A percentile compares a stretch with the other conserved stretches of the same genome.
These are phyloP conservation scores for Sorex araneus DNA, from an alignment of 2,113 vertebrate genomes.

Conservation along the genomic window DNA sequence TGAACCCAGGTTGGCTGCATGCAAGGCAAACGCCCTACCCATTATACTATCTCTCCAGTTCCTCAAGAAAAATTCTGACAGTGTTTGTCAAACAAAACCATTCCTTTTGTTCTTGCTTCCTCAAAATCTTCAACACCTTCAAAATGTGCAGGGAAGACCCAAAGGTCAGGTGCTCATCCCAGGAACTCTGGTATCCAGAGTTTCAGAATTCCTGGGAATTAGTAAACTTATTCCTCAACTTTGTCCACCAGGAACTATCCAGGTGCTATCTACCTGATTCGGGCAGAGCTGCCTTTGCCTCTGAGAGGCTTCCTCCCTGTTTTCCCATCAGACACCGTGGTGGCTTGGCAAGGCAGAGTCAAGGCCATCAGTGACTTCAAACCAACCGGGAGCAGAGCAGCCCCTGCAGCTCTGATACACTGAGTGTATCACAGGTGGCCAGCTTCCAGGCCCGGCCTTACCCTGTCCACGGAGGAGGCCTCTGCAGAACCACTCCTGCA, in stretches of 20 bases:
- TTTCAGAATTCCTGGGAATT: not conserved
- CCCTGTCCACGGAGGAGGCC: fast-evolving
- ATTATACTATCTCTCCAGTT: too few relatives aligned
- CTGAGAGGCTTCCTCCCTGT: not conserved
- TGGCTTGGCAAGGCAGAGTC: not conserved
- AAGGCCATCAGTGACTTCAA: not conserved
- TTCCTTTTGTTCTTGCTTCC: conserved; percentile 16
- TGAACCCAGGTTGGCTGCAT: too few relatives aligned
- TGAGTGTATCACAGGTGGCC: not conserved
- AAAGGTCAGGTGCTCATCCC: not conserved
- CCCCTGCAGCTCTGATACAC: not conserved
- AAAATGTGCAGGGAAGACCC: not conserved
- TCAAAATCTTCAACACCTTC: conserved; percentile 8
- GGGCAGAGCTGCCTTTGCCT: not conserved
- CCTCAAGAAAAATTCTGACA: not conserved
- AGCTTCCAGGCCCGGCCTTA: too few relatives aligned
- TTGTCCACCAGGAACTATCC: not conserved
- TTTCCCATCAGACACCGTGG: not conserved
- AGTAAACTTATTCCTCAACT: not conserved
- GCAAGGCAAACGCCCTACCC: too few relatives aligned
- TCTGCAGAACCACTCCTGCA: not conserved
- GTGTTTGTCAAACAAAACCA: not conserved
- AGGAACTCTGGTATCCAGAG: not conserved
- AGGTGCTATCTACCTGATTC: not conserved
- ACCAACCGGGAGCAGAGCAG: not conserved